Percentiles rank a stretch among this genome's conserved stretches.
These are phyloP conservation scores for Malurus alboscapulatus DNA, from an alignment of 2,113 vertebrate genomes.

Conservation along the genomic window DNA sequence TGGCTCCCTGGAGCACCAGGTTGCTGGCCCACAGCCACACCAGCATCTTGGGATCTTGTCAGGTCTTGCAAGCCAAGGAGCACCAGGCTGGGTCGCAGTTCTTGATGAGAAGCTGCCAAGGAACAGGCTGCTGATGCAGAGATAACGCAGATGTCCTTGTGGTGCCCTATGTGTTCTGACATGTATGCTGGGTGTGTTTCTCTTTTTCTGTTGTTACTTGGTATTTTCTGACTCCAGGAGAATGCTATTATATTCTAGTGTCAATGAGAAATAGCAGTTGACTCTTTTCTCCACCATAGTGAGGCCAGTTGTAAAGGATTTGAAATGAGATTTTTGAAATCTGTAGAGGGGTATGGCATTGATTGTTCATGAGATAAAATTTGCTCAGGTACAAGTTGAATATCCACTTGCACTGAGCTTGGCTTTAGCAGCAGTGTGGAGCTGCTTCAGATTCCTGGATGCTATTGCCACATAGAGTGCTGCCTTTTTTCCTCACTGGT, in stretches of 20 bases:
- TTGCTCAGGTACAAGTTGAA: not conserved
- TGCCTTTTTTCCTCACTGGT: not conserved
- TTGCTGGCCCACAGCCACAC: not conserved
- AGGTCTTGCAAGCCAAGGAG: not conserved
- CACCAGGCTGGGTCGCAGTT: not conserved
- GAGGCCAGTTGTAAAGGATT: not conserved
- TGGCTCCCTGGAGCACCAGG: not conserved
- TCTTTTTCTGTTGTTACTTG: not conserved
- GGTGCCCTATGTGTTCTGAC: not conserved
- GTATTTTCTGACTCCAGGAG: not conserved
- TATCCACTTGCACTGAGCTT: not conserved
- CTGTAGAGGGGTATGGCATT: not conserved
- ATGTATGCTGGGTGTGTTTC: not conserved
- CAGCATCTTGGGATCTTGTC: not conserved
- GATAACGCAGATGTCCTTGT: not conserved
- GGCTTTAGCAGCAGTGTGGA: not conserved
- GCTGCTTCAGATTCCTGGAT: not conserved
- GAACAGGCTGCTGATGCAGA: not conserved
- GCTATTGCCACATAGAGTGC: rapidly evolving
- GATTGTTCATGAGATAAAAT: not conserved
- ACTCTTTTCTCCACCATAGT: not conserved
- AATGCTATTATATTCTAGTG: not conserved
- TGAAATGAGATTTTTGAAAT: not conserved
- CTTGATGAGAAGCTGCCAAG: not conserved
- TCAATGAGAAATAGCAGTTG: not conserved